Evolutionary conservation across 2,888 invertebrate species (phyloP).

Genomic region (Mechanitis mazaeus): DNA sequence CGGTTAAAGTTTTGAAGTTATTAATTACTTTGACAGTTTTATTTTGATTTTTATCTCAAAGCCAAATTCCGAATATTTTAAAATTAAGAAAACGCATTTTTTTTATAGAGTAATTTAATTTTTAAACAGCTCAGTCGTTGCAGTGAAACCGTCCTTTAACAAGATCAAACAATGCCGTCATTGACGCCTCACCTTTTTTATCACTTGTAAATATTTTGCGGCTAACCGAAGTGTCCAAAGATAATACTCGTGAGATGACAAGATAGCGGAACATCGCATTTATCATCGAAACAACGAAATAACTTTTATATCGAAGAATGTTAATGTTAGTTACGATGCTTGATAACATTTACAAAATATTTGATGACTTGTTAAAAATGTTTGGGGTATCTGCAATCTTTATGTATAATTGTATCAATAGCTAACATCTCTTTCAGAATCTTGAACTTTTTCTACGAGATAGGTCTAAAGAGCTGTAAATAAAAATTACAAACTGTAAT

Average conservation of each 20-base stretch:
- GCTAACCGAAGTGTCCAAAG: constrained; percentile 38
- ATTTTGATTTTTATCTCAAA: not conserved
- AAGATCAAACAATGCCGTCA: constrained; percentile 54
- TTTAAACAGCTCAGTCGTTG: constrained; percentile 9
- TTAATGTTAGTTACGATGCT: constrained; percentile 9
- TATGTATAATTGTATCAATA: constrained; percentile 3
- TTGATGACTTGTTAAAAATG: constrained; percentile 25
- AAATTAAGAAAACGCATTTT: not conserved
- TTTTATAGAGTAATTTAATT: too few relatives aligned
- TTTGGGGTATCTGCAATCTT: constrained; percentile 12
- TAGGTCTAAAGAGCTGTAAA: not conserved
- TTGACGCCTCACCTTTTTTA: constrained; percentile 42
- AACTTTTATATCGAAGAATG: constrained; percentile 26
- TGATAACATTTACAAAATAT: constrained; percentile 18
- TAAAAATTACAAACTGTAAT: not conserved
- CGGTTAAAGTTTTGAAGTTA: too few relatives aligned
- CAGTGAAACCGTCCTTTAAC: constrained; percentile 41
- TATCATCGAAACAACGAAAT: constrained; percentile 45
- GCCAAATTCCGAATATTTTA: not conserved
- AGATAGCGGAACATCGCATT: constrained; percentile 53
- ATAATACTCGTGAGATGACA: constrained; percentile 46
- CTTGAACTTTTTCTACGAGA: too few relatives aligned
- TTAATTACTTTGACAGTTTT: not conserved
- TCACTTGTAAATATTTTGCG: constrained; percentile 68
- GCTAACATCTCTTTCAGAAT: too few relatives aligned